Evolutionary conservation across 2,113 vertebrate species (phyloP), one percentile per base, ranked within the genome.

Genomic region (Nothoprocta pentlandii): DNA sequence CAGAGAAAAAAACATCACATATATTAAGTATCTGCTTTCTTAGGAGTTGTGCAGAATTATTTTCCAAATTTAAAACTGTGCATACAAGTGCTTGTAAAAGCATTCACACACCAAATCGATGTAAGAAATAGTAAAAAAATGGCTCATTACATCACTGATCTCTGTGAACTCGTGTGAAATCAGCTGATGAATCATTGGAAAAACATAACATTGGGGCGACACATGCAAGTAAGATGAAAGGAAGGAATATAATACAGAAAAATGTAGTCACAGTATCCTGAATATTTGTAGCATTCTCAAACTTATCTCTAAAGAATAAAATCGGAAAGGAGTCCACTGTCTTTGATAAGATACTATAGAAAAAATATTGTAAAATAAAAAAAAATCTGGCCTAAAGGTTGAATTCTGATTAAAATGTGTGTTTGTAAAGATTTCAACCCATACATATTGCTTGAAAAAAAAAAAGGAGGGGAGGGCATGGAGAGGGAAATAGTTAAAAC

Each of bases 151-250:
- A 92, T 91, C 78, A 94, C 93, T 97, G 95, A 95, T 94, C 93
- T 94, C 88, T 97, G 95, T 97, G 96, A 97, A 97, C 94, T 97
- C 94, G 74, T 51, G 80, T 84, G 77, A 96, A 97, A 95, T 95
- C 94, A 94, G 94, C 58, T 95, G 87, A 87, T 94, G 87, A 96
- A 88, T 91, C 89, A 80, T 75, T 96, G 85, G 66, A 67, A 89
- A 89, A 95, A 94, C 73, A 46, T 66, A 91, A 92, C 41, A 69
- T 3, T 73, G 71, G 74, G 88, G 67, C 84, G 47, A 94, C 90
- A 95, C 95, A 97, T 94, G 97, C 96, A 96, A 96, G 95, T 88
- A 86, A 84, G 90, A 89, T 74, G 77, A 91, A 67, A 96, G 56
- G 70, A 93, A 91, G 96, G 74, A 91, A 87, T 53, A 75, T 54